Evolutionary conservation across 1,140 invertebrate genomes (phyloP), one percentile per base, ranked within the genome.

Genomic region (Drosophila sucinea): DNA sequence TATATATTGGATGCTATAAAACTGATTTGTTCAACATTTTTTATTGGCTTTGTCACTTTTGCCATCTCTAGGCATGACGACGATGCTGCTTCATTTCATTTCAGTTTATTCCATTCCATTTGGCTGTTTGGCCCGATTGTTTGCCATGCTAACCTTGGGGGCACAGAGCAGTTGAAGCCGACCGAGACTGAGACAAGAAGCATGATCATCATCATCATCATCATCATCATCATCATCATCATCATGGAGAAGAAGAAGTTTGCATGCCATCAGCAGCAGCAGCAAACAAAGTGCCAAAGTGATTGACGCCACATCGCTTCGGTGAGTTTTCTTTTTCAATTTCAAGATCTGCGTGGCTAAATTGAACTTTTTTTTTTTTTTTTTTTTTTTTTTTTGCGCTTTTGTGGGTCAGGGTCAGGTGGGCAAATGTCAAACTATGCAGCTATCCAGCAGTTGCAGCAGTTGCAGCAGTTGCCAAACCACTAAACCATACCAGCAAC

Each of bases 361-460:
- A 73, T 73, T 65, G 68, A 72, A 76, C 69, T 66, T 55, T 55
- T 55, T 32, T n/a, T 7, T 27, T 41, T 25, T 35, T 55, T 57
- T 75, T 75, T 68, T 58, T 62, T 66, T 79, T 79, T 79, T 65
- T 71, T 67, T 78, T 78, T 74, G 55, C 60, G 57, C 73, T 63
- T 84, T 85, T 87, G 79, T 87, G 84, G 84, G 83, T 87, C 83
- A 89, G 83, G 83, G 83, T 87, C 84, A 87, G 79, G 62, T 73
- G 67, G 70, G 65, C 83, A 87, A 86, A 86, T 86, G 83, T 87
- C 83, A 87, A 76, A 55, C 67, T 67, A 76, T 68, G 30, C 74
- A 66, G 75, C 54, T 56, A 29, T 23, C 70, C 55, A 74, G 67
- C 68, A 70, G 60, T 67, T 67, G 71, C 55, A 74, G 67, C 68